phyloP scores from a whole-genome alignment of 2,113 vertebrate genomes.

The Piprites chloris region DNA sequence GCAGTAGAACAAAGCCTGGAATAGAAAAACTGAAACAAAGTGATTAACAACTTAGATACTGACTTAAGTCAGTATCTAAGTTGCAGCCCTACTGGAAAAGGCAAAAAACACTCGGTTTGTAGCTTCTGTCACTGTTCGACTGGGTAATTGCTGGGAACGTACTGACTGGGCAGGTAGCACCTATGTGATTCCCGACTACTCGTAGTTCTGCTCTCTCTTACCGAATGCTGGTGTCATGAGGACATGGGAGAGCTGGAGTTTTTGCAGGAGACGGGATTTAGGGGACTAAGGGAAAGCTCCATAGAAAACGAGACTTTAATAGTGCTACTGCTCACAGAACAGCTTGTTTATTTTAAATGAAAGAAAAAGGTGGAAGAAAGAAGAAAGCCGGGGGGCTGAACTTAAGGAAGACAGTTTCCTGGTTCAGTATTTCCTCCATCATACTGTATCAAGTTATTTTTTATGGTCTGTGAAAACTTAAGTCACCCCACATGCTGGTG shows the following conservation, averaged over 20 bases:
- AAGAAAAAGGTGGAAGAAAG: background rate
- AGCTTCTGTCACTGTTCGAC: background rate
- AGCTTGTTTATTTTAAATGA: background rate
- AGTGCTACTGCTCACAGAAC: background rate
- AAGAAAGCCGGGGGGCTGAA: background rate
- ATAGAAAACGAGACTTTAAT: background rate
- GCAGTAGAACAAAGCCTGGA: background rate
- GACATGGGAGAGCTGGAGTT: background rate
- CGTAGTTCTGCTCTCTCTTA: background rate
- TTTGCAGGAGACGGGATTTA: background rate
- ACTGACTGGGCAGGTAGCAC: background rate
- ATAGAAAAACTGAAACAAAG: background rate
- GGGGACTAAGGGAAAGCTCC: background rate
- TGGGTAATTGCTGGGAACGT: fast-evolving
- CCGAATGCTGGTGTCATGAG: background rate
- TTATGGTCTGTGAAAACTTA: background rate
- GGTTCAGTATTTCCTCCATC: background rate
- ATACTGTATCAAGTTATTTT: background rate
- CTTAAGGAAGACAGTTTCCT: background rate
- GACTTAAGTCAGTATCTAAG: background rate
- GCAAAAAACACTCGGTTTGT: background rate
- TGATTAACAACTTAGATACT: no score
- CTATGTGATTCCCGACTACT: background rate
- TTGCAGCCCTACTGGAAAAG: background rate
- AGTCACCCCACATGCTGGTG: background rate